These are phyloP conservation scores for Halcyon malimbica DNA, from an alignment of 2,113 vertebrate species.

Conservation along the genomic window DNA sequence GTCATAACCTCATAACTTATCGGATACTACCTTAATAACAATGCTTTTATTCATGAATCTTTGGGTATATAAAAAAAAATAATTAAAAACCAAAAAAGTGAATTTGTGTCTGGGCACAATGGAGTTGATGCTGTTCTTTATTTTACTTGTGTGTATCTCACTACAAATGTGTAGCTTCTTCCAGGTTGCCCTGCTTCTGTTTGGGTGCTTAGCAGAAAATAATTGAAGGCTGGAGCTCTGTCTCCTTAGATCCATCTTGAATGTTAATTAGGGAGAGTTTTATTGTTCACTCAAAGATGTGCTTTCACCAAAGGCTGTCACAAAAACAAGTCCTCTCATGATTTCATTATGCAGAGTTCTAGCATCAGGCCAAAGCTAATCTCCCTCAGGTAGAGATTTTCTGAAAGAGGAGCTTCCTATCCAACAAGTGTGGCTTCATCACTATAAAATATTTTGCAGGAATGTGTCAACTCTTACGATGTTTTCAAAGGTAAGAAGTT, in stretches of 20 bases:
- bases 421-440: not conserved
- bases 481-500: slow-evolving; percentile 10
- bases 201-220: not conserved
- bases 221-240: not conserved
- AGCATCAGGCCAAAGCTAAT: not conserved
- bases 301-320: not conserved
- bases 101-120: not conserved
- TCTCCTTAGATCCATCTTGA: not conserved
- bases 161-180: not conserved
- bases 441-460: not conserved
- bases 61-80: not conserved
- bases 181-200: not conserved
- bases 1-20: not conserved
- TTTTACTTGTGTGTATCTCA: not conserved
- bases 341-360: not conserved
- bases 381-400: not conserved
- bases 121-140: not conserved
- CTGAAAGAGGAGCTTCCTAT: not conserved
- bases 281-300: not conserved
- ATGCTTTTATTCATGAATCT: not conserved
- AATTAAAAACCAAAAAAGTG: not conserved
- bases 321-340: not conserved
- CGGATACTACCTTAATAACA: not conserved
- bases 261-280: not conserved
- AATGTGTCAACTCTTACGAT: not conserved